Conservation (phyloP, 2,113 vertebrate species). For the Sander lucioperca region DNA sequence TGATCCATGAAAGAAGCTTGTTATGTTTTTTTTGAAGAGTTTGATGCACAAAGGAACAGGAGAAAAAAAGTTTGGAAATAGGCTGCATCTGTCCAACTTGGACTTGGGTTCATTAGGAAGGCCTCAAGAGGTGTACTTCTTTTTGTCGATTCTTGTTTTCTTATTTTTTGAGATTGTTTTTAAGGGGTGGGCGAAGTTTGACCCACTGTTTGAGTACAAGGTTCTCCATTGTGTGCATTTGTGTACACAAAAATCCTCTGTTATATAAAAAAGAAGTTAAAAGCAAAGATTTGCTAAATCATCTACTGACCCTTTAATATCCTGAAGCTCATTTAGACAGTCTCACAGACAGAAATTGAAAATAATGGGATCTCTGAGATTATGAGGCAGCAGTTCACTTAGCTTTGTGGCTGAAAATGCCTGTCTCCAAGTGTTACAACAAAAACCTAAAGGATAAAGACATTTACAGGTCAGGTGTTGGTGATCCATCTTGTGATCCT, state of each 20-base stretch:
- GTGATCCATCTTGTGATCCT: not conserved
- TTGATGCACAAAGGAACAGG: slow-evolving; percentile 73
- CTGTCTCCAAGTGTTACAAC: not conserved
- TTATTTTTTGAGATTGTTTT: slow-evolving; percentile 19
- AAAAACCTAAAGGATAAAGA: not conserved
- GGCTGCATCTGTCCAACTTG: slow-evolving; percentile 69
- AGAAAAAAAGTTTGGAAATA: slow-evolving; percentile 58
- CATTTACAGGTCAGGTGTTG: not conserved
- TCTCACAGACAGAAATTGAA: not conserved
- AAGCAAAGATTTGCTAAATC: not conserved
- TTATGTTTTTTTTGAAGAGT: slow-evolving; percentile 74
- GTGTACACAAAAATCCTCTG: not conserved
- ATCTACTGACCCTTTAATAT: not conserved
- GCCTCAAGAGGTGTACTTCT: slow-evolving; percentile 48
- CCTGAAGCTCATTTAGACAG: not conserved
- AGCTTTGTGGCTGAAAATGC: not conserved
- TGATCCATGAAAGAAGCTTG: slow-evolving; percentile 79
- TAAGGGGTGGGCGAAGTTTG: slow-evolving; percentile 22
- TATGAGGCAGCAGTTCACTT: slow-evolving; percentile 4
- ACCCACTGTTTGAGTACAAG: slow-evolving; percentile 18
- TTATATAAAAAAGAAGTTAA: not conserved
- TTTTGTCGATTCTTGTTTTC: slow-evolving; percentile 49
- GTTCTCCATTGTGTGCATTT: not conserved
- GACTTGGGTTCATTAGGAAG: slow-evolving; percentile 71
- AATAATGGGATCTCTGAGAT: not conserved